Conservation (phyloP, 2,113 vertebrate genomes). For the Sebastes schlegelii region DNA sequence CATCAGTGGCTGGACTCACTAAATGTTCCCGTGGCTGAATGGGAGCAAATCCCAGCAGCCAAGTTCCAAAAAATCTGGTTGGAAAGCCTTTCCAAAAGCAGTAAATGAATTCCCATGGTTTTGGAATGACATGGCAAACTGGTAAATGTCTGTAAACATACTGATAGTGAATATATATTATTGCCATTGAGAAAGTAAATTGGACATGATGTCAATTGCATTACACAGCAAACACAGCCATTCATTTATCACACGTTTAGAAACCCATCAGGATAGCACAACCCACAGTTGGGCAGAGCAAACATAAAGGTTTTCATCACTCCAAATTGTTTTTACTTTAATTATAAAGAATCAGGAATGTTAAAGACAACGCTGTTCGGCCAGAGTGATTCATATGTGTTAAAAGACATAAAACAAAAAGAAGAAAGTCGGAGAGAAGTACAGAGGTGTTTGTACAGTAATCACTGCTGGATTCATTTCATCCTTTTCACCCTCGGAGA, state of each 20-base stretch:
- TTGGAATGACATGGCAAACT: not conserved
- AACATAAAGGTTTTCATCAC: not conserved
- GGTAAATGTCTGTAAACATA: not conserved
- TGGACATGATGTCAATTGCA: not conserved
- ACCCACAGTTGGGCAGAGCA: not conserved
- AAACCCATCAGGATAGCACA: not conserved
- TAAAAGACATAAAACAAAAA: not conserved
- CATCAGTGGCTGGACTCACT: no score
- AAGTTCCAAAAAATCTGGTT: no score
- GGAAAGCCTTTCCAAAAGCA: no score
- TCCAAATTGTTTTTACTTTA: not conserved
- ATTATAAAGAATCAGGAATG: not conserved
- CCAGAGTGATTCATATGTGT: not conserved
- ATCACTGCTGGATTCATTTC: slow-evolving; percentile 19
- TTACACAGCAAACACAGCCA: not conserved
- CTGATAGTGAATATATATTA: not conserved
- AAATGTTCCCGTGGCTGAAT: not conserved
- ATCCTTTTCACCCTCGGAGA: slow-evolving; percentile 27
- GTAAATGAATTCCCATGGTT: no score
- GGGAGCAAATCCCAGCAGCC: no score
- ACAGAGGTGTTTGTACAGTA: not conserved
- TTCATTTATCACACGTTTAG: not conserved
- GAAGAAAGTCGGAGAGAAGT: not conserved
- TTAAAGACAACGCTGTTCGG: not conserved
- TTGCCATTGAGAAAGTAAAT: not conserved